Evolutionary conservation across 2,113 vertebrate genomes (phyloP).

Genomic region (Pimephales promelas): DNA sequence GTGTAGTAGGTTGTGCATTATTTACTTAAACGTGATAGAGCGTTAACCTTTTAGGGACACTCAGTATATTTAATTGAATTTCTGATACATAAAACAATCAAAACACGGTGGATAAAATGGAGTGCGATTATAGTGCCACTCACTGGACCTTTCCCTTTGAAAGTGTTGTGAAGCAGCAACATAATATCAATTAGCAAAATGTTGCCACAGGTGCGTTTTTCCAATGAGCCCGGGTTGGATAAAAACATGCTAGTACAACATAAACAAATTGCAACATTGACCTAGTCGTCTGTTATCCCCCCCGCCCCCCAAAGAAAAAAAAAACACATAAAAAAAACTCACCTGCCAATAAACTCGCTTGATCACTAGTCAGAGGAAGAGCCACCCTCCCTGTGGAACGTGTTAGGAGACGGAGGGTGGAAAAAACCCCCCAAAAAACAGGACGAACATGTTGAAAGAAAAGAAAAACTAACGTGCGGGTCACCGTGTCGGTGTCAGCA

Average conservation of each 20-base stretch:
- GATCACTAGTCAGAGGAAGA: slow-evolving; percentile 84
- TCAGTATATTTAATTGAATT: not conserved
- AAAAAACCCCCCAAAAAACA: slow-evolving; percentile 63
- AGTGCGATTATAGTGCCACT: not conserved
- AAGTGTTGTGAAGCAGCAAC: not conserved
- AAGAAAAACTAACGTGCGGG: slow-evolving; percentile 92
- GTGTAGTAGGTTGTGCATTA: not conserved
- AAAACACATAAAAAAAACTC: slow-evolving; percentile 61
- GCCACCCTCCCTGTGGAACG: slow-evolving; percentile 77
- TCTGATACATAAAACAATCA: not conserved
- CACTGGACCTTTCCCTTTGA: not conserved
- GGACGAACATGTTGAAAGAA: slow-evolving; percentile 88
- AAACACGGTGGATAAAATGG: not conserved
- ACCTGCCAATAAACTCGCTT: slow-evolving; percentile 87
- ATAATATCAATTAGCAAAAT: not conserved
- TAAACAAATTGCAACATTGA: slow-evolving; percentile 30
- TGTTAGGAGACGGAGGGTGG: slow-evolving; percentile 64
- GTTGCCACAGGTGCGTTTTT: not conserved
- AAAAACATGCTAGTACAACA: slow-evolving; percentile 25
- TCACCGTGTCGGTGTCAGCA: slow-evolving; percentile 72
- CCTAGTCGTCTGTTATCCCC: slow-evolving; percentile 20
- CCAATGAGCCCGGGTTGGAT: not conserved
- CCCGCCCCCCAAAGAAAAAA: not conserved
- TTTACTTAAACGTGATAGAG: not conserved
- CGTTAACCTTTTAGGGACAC: not conserved